Percentiles rank a stretch among this genome's conserved stretches.
These are phyloP conservation scores for Malacoraja senta DNA, from an alignment of 2,797 vertebrate species.

Conservation along the genomic window DNA sequence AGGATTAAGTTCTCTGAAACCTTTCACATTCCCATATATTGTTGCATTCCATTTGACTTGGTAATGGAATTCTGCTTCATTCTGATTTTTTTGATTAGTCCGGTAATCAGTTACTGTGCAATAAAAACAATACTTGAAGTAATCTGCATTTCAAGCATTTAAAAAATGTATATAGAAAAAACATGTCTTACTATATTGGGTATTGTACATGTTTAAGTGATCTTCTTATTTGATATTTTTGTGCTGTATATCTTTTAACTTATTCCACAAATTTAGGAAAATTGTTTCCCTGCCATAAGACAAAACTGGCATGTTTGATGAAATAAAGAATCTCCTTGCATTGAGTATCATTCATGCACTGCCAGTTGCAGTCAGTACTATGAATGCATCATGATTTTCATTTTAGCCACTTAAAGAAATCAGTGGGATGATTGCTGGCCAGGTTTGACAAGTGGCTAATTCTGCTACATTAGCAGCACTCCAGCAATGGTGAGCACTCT, in stretches of 20 bases:
- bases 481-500: not conserved
- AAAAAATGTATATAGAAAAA: not conserved
- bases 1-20: slow-evolving; percentile 28
- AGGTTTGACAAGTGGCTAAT: not conserved
- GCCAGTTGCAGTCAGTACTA: not conserved
- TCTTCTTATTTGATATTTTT: not conserved
- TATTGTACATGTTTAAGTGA: not conserved
- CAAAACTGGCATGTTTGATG: not conserved
- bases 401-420: not conserved
- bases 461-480: not conserved
- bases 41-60: slow-evolving; percentile 26
- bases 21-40: slow-evolving; percentile 12
- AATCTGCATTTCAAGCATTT: not conserved
- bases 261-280: not conserved
- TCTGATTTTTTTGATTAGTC: not conserved
- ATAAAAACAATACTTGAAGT: not conserved
- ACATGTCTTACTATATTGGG: not conserved
- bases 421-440: not conserved
- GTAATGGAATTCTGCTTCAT: slow-evolving; percentile 30
- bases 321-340: not conserved
- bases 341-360: not conserved
- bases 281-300: not conserved
- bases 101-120: slow-evolving; percentile 22
- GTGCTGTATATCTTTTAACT: not conserved
- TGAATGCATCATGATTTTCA: not conserved